Percentiles rank a stretch among this genome's conserved stretches.
These are phyloP conservation scores for Thamnophis sirtalis DNA, from an alignment of 2,113 vertebrate genomes.

Conservation along the genomic window DNA sequence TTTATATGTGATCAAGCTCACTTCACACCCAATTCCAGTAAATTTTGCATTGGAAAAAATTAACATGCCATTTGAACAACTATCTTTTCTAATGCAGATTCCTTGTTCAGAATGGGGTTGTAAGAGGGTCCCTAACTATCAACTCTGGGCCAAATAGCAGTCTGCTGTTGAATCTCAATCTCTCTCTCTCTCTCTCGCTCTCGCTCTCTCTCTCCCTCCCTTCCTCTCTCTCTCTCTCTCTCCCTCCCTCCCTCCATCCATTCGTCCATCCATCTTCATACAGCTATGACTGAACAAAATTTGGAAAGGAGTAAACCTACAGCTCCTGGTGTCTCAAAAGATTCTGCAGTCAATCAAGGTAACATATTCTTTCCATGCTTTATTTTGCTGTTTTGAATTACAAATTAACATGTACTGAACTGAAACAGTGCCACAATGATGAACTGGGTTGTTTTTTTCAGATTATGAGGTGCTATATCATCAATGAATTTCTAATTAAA, in stretches of 20 bases:
- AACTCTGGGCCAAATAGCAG: neutral
- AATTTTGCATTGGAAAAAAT: neutral
- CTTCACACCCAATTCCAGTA: neutral
- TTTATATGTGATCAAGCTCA: neutral
- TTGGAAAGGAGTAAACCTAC: constrained; percentile 39
- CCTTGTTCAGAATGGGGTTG: neutral
- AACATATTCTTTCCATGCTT: constrained; percentile 13
- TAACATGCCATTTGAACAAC: neutral
- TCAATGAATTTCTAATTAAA: neutral
- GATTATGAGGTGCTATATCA: neutral
- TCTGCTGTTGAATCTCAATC: neutral
- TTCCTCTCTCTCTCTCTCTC: no score
- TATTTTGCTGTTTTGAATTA: neutral
- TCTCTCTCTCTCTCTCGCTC: no score
- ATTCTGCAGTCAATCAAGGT: constrained; percentile 44
- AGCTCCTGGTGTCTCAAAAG: constrained; percentile 20
- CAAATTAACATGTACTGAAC: neutral
- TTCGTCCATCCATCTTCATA: neutral
- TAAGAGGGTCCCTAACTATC: neutral
- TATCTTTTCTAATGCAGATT: neutral
- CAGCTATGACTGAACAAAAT: constrained; percentile 41
- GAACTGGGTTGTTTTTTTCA: neutral
- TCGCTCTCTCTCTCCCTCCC: no score
- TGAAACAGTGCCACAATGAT: neutral
- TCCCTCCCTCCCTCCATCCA: neutral